Base-by-base conservation (phyloP, 37 sponge, comb jelly and placozoan genomes). In the Theonella swinhoei region DNA sequence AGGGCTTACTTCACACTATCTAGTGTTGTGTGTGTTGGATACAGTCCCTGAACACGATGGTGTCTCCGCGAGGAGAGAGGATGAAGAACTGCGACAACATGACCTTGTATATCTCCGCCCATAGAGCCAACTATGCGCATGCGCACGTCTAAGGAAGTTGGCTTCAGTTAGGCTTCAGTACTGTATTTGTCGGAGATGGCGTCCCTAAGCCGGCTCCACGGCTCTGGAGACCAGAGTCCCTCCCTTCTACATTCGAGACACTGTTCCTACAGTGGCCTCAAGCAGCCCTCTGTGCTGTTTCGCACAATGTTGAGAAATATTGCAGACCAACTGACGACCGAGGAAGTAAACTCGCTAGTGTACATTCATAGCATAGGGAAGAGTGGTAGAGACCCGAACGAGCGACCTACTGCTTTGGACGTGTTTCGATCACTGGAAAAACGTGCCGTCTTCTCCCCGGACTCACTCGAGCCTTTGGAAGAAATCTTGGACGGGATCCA, bases 21-120 rank as follows among this genome's bases (percentile, higher is more conserved):
- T n/a, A n/a, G n/a, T n/a, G n/a, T n/a, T n/a, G n/a, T n/a, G n/a
- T n/a, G n/a, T n/a, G 1, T 35, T 89, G 94, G 92, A 92, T 96
- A 96, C 96, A 96, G 86, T 96, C 96, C 69, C 91, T 84, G 79
- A 91, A 94, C 29, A 93, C 88, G 28, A 96, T 88, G 14, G 95
- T 90, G 80, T 97, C 98, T 72, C 98, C 98, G 39, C 95, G 85
- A 26, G 94, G 75, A 68, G 98, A 97, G 64, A 92, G 82, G 20
- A 97, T 90, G 74, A 97, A 97, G n/a, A 97, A 81, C 80, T 97
- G 96, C 0, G 94, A 93, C 40, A 97, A 70, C 98, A 97, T 96
- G 33, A 4, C 39, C 9, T 9, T 42, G 31, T 38, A 17, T 9
- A 37, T n/a, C 74, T 73, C 30, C 20, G 19, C 32, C 30, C 67